Evolutionary conservation across 2,888 invertebrate species (phyloP).

Genomic region (Hylaea fasciaria): DNA sequence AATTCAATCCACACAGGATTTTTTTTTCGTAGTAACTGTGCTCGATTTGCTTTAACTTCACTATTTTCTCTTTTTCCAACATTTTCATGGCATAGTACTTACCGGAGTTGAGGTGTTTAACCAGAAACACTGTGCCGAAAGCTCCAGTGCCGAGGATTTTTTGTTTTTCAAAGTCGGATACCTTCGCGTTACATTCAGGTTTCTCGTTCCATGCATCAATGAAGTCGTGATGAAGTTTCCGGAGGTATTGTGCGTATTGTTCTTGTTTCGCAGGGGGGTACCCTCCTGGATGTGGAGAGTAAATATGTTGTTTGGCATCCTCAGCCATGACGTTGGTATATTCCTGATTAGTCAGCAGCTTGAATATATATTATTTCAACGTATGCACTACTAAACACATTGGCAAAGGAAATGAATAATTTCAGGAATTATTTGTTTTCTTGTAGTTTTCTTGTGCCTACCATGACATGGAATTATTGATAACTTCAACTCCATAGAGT

Average conservation of each 20-base stretch:
- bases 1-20: conserved; percentile 92
- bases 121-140: conserved; percentile 93
- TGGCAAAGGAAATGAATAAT: neutral
- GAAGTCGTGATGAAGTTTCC: conserved; percentile 69
- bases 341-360: conserved; percentile 32
- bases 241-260: conserved; percentile 65
- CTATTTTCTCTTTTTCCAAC: conserved; percentile 93
- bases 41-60: conserved; percentile 94
- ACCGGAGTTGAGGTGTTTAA: conserved; percentile 84
- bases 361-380: conserved; percentile 10
- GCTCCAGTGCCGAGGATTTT: conserved; percentile 94
- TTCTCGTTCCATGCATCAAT: conserved; percentile 73
- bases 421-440: neutral
- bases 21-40: conserved; percentile 96
- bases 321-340: conserved; percentile 50
- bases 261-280: conserved; percentile 68
- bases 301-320: conserved; percentile 45
- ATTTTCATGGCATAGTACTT: conserved; percentile 94
- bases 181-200: conserved; percentile 53
- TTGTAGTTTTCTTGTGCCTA: neutral
- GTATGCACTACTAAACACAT: too few species aligned
- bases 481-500: too few species aligned
- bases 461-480: too few species aligned
- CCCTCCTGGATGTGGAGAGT: conserved; percentile 51
- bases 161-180: conserved; percentile 88